Conservation (phyloP, 53 echinoderm and acorn worm genomes). For the Patiria pectinifera region DNA sequence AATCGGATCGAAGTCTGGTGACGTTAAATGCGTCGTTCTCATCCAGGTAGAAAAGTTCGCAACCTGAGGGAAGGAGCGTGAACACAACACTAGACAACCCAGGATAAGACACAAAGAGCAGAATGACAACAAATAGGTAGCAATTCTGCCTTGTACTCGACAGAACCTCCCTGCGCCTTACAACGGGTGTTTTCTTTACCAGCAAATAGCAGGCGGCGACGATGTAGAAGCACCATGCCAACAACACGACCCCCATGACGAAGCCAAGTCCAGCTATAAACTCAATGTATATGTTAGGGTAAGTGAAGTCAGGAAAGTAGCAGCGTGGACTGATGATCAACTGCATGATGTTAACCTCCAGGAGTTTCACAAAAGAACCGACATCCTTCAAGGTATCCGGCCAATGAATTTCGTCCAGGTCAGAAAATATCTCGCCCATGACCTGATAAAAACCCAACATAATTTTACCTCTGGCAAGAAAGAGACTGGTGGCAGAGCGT, state of each 20-base stretch:
- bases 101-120: constrained; percentile 76
- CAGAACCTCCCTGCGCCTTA: not conserved
- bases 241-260: not conserved
- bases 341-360: constrained; percentile 45
- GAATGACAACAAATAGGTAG: constrained; percentile 43
- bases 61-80: constrained; percentile 61
- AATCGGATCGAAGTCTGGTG: constrained; percentile 63
- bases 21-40: constrained; percentile 7
- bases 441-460: constrained; percentile 71
- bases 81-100: constrained; percentile 64
- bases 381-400: constrained; percentile 27
- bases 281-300: constrained; percentile 42
- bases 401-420: constrained; percentile 59
- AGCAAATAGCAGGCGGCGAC: not conserved
- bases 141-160: constrained; percentile 14
- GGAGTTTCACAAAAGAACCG: constrained; percentile 33
- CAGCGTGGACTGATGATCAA: not conserved
- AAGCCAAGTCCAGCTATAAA: constrained; percentile 16
- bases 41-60: constrained; percentile 61
- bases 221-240: not conserved
- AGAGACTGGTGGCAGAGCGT: constrained; percentile 4
- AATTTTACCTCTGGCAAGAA: constrained; percentile 62
- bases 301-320: constrained; percentile 43
- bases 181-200: not conserved
- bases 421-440: constrained; percentile 50